Percentiles rank a stretch among this genome's conserved stretches.
Conservation (phyloP, 1,140 invertebrate genomes). For the Bombus picipes region DNA sequence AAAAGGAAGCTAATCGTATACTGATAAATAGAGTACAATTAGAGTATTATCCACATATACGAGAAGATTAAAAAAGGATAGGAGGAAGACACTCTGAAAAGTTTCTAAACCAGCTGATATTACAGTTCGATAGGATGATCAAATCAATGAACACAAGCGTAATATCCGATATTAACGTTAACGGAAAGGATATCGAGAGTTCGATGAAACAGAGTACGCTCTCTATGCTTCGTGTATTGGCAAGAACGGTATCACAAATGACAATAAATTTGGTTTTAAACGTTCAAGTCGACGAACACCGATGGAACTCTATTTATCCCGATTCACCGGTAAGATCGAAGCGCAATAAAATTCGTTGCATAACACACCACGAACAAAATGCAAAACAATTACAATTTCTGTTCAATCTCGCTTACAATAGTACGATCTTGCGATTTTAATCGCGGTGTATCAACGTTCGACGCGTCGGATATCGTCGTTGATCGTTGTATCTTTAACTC, state of each 20-base stretch:
- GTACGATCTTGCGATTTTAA: background rate
- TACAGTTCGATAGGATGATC: background rate
- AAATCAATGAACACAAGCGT: background rate
- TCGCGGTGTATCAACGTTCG: background rate
- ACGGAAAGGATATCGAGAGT: background rate
- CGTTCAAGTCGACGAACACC: background rate
- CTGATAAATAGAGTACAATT: too few species aligned
- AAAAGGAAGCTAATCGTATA: background rate
- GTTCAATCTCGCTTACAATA: background rate
- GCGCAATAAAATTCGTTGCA: constrained; percentile 1
- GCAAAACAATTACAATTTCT: background rate
- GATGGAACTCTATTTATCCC: background rate
- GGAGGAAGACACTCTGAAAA: background rate
- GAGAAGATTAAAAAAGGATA: background rate
- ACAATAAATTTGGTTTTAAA: background rate
- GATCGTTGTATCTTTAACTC: background rate
- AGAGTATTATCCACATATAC: constrained; percentile 12
- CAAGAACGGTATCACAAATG: constrained; percentile 32
- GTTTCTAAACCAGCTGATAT: background rate
- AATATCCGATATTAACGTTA: background rate
- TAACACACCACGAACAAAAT: background rate
- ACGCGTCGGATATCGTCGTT: background rate
- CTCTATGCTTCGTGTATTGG: background rate
- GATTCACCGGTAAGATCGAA: background rate
- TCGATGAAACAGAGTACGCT: background rate